These are phyloP conservation scores for Perca schrenkii DNA, from an alignment of 2,113 vertebrate genomes.

Conservation along the genomic window DNA sequence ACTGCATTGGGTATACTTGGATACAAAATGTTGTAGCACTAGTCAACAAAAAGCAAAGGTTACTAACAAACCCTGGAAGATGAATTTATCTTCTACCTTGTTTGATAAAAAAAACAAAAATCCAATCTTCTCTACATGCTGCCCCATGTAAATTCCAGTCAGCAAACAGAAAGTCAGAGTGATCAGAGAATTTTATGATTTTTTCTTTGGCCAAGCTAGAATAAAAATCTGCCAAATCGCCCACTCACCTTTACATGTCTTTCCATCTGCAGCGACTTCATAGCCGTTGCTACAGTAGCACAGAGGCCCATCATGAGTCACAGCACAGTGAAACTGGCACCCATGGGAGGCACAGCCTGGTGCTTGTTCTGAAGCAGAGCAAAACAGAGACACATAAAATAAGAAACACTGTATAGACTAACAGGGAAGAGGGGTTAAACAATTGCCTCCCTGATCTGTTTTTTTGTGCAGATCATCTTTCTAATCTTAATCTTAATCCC, in stretches of 20 bases:
- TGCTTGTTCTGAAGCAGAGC: constrained; percentile 80
- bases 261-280: constrained; percentile 90
- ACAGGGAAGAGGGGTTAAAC: neutral
- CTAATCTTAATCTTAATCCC: constrained; percentile 46
- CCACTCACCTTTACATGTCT: constrained; percentile 91
- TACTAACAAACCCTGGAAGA: neutral
- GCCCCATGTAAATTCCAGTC: neutral
- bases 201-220: constrained; percentile 11
- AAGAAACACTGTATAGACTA: constrained; percentile 22
- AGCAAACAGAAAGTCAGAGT: constrained; percentile 4
- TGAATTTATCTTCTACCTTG: neutral
- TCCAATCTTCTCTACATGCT: constrained; percentile 10
- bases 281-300: constrained; percentile 93
- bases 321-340: constrained; percentile 91
- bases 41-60: neutral
- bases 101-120: neutral
- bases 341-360: constrained; percentile 85
- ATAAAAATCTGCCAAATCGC: constrained; percentile 28
- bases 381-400: constrained; percentile 32
- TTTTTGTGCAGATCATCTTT: constrained; percentile 36
- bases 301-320: constrained; percentile 86
- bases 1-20: neutral
- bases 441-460: constrained; percentile 39
- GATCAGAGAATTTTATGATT: constrained; percentile 24
- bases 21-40: neutral